These are phyloP conservation scores for Platorchestia sp. DNA, from an alignment of 1,140 invertebrate genomes.

Conservation along the genomic window DNA sequence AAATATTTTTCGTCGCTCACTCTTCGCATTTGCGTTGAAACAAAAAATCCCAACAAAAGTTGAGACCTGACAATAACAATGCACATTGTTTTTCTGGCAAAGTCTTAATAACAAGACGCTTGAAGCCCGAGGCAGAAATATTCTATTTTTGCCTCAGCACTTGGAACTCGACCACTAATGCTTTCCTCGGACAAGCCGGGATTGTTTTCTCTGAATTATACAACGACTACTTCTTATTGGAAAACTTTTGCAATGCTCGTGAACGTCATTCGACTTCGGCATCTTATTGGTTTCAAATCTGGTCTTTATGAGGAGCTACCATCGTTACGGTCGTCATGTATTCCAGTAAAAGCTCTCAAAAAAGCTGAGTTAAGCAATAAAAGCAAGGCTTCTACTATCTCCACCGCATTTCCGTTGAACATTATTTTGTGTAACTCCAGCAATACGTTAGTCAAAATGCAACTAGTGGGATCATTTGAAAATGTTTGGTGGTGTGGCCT, in stretches of 20 bases:
- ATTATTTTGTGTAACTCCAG: neutral
- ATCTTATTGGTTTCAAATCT: conserved; percentile 7
- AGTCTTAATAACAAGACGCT: neutral
- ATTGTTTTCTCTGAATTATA: neutral
- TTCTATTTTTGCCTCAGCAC: neutral
- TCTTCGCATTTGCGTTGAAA: neutral
- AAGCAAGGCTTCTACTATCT: neutral
- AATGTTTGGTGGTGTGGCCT: neutral
- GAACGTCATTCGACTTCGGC: conserved; percentile 33
- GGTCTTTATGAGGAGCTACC: conserved; percentile 7
- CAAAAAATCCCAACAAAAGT: neutral
- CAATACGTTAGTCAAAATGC: neutral
- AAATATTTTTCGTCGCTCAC: neutral
- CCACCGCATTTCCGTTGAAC: neutral
- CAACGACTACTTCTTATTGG: conserved; percentile 4
- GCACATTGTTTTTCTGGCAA: neutral
- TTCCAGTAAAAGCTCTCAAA: conserved; percentile 1
- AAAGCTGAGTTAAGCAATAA: neutral
- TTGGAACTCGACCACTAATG: conserved; percentile 19
- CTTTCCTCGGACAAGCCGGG: neutral
- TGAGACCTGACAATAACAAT: neutral
- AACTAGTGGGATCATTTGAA: neutral
- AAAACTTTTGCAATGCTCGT: conserved; percentile 32
- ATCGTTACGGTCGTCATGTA: neutral
- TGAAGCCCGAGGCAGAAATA: neutral